Base-by-base conservation (phyloP, 37 sponge, comb jelly and placozoan species). In the Tethya wilhelma region DNA sequence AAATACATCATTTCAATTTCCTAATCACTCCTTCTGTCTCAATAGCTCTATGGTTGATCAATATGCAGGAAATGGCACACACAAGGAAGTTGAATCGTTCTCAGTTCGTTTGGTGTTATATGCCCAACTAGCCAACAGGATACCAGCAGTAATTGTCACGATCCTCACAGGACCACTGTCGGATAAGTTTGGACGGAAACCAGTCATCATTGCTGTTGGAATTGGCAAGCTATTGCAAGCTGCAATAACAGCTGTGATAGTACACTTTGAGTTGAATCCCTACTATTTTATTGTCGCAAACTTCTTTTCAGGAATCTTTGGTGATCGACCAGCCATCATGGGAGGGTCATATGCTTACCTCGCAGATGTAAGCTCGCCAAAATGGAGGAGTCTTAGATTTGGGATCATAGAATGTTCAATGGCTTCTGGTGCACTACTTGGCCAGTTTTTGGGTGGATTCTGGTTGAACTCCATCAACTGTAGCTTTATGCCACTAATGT, bases 341-440 rank as follows among this genome's bases (percentile, higher is more conserved):
- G 36, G 71, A 5, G 64, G 42, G 19, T 69, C 42, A 12, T 86
- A 44, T 38, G 9, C 92, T 7, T 91, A 91, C 53, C 14, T 78
- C 2, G 67, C 84, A 0, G 92, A 91, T 56, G 40, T 91, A 31
- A 86, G 83, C 45, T 82, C 92, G 30, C 42, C 38, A 23, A 81
- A 40, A 30, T 83, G 80, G 77, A 38, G 76, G 11, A 74, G 79
- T 0, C 38, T 83, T 4, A 73, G 92, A 42, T 59, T 91, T 5
- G 92, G 87, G 0, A 34, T 69, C 14, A 28, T 69, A 14, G 67
- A 71, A 46, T 40, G 71, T 0, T 33, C 66, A 32, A 3, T 86
- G 20, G 66, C 78, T 38, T 23, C 78, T 29, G 74, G 74, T 39
- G 67, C 11, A 30, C 75, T 63, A 5, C 4, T 64, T 19, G 69